These are phyloP conservation scores for Meteorus cinctellus DNA, from an alignment of 2,888 invertebrate genomes.

Conservation along the genomic window DNA sequence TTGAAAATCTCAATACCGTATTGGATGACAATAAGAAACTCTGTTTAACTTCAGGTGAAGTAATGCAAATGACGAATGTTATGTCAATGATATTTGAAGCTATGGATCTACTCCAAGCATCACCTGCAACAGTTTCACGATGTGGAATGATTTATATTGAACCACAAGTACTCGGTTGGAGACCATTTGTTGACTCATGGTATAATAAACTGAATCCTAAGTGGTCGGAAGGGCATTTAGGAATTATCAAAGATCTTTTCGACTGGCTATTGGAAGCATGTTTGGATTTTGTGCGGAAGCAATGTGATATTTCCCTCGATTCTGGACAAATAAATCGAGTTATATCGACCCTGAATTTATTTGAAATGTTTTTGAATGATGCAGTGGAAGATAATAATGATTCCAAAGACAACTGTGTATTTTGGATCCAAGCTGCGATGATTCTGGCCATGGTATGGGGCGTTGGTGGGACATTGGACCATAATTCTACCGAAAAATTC, in stretches of 20 bases:
- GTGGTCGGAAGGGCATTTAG: conserved; percentile 79
- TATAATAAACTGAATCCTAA: conserved; percentile 78
- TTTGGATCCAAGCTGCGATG: conserved; percentile 86
- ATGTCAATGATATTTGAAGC: conserved; percentile 94
- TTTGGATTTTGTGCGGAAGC: conserved; percentile 82
- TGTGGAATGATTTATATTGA: conserved; percentile 96
- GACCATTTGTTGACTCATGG: conserved; percentile 89
- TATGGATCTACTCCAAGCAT: conserved; percentile 88
- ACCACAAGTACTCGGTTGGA: conserved; percentile 87
- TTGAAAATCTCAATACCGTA: conserved; percentile 92
- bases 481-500: conserved; percentile 81
- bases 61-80: conserved; percentile 85
- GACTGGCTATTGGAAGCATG: conserved; percentile 88
- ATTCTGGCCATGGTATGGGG: conserved; percentile 89
- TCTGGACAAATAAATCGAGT: conserved; percentile 84
- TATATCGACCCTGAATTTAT: conserved; percentile 81
- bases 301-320: conserved; percentile 79
- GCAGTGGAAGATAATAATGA: conserved; percentile 77
- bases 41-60: conserved; percentile 90
- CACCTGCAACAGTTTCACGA: conserved; percentile 90
- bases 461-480: conserved; percentile 86
- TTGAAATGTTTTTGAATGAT: conserved; percentile 86
- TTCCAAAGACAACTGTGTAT: conserved; percentile 79
- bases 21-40: conserved; percentile 92
- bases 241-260: conserved; percentile 78